Evolutionary conservation across 1,140 invertebrate genomes (phyloP), one percentile per base, ranked within the genome.

Genomic region (Rhyzopertha dominica): DNA sequence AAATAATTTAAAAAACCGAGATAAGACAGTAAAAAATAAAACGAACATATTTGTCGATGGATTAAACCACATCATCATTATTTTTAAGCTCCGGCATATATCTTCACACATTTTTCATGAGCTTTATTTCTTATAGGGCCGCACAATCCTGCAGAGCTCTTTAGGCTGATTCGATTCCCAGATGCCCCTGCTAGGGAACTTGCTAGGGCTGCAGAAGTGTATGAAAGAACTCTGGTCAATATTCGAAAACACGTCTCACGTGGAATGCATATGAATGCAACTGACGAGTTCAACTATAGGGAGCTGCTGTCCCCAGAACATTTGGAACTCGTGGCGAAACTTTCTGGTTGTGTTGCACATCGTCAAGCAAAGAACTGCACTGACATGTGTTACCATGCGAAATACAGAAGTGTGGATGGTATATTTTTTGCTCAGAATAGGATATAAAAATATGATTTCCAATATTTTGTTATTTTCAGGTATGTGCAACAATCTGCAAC

Each of bases 401-500:
- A 85, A 49, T 99, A 97, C 62, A 77, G 96, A 1, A 85, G 78
- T 13, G 79, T 90, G 42, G 92, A 97, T 68, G 97, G 96, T 1
- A n/a, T n/a, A n/a, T n/a, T n/a, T n/a, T n/a, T n/a, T n/a, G n/a
- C n/a, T n/a, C n/a, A n/a, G n/a, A n/a, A n/a, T n/a, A n/a, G n/a
- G n/a, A n/a, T n/a, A n/a, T n/a, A n/a, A n/a, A n/a, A n/a, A n/a
- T n/a, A n/a, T n/a, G n/a, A n/a, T n/a, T n/a, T n/a, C n/a, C n/a
- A n/a, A n/a, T n/a, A n/a, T n/a, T n/a, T n/a, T n/a, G n/a, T n/a
- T n/a, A n/a, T n/a, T n/a, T n/a, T n/a, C n/a, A n/a, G n/a, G n/a
- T n/a, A 88, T 83, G 13, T 99, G 97, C 64, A 99, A 99, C 66
- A 99, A 99, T 68, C 71, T 96, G 12, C 76, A 79, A 42, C 77